Evolutionary conservation across 2,113 vertebrate species (phyloP), one percentile per base, ranked within the genome.

Genomic region (Peromyscus polionotus): DNA sequence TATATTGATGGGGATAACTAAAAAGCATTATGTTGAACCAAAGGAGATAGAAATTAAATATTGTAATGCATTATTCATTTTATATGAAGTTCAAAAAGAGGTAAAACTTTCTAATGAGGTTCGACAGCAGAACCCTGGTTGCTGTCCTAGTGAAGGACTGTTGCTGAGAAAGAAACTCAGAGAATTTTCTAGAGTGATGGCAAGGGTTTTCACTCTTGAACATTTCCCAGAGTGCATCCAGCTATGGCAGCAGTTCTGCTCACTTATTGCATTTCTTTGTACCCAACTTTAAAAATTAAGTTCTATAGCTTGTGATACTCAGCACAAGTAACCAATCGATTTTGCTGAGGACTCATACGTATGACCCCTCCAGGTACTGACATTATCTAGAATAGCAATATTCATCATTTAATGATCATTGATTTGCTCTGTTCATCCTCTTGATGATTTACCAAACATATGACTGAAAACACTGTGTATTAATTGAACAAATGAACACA

Each of bases 51-150:
- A 65, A 45, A 42, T 24, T 7, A 57, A 96, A 83, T 63, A 75
- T 91, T 26, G 45, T 88, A 80, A 42, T 45, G 5, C 36, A 3
- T 63, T 48, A 90, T 84, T 85, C 16, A 65, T 59, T 75, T 63
- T 75, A 57, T 28, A 51, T 79, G 33, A 96, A 75, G 48, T 80
- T 96, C 48, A 85, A 26, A 42, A 80, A 48, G 75, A 94, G 14
- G 26, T 26, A 88, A 90, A 36, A 31, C 48, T 57, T 24, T 26
- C 16, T 51, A 17, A 0, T 20, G 59, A 28, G 12, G 2, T 70
- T 63, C 26, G 59, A 51, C 5, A 13, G 19, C 19, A 88, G 75
- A 84, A 87, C 48, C 26, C 7, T 3, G 31, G 20, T 28, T 92
- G n/a, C n/a, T 45, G 31, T 54, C 11, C 36, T 36, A 26, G 16